Conservation (phyloP, 1,140 invertebrate species). For the Bactericera cockerelli region DNA sequence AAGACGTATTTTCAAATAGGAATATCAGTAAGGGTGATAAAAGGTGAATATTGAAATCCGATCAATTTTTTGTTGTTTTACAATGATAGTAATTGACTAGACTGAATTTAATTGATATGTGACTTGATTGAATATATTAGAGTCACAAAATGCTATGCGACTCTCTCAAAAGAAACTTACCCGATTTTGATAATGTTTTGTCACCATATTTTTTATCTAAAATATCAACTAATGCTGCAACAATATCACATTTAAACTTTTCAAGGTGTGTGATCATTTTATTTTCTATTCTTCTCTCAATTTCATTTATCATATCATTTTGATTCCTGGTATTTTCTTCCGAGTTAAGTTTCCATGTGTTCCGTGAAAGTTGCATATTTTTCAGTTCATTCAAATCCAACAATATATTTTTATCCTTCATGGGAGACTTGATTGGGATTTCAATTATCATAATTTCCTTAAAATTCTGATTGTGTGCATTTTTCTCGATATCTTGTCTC, state of each 20-base stretch:
- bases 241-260: not conserved
- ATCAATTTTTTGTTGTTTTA: no score
- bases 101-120: no score
- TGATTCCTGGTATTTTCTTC: no score
- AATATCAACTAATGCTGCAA: not conserved
- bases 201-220: constrained; percentile 4
- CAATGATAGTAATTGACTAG: no score
- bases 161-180: no score
- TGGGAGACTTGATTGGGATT: not conserved
- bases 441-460: not conserved
- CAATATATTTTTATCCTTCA: not conserved
- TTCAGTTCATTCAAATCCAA: not conserved
- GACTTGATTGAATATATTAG: no score
- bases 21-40: no score
- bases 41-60: no score
- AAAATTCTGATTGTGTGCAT: not conserved
- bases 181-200: no score
- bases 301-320: not conserved
- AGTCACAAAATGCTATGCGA: no score
- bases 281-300: not conserved
- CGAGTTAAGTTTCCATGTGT: no score
- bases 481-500: not conserved
- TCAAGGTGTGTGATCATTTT: not conserved
- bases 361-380: not conserved
- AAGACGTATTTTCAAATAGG: no score